These are phyloP conservation scores for Dendronephthya gigantea DNA, from an alignment of 64 coral and sea anemone species.

Conservation along the genomic window DNA sequence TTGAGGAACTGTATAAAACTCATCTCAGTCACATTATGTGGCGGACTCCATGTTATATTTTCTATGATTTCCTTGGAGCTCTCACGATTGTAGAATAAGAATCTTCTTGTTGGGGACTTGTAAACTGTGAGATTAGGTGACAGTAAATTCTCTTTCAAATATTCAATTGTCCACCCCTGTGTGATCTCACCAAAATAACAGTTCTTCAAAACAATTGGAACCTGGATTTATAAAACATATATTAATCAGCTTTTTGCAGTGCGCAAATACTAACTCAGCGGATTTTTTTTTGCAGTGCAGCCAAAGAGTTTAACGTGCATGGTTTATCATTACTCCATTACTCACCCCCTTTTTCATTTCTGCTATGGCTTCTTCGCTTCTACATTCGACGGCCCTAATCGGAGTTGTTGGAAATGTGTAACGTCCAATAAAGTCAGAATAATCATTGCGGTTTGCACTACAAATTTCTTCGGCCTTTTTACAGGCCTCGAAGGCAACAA, in stretches of 20 bases:
- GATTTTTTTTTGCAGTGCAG: too few species aligned
- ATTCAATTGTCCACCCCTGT: not conserved
- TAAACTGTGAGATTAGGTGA: conserved; percentile 11
- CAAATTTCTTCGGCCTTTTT: not conserved
- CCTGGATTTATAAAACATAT: not conserved
- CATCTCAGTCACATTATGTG: not conserved
- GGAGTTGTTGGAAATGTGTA: conserved; percentile 12
- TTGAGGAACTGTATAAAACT: not conserved
- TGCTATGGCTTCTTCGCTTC: not conserved
- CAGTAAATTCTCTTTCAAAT: not conserved
- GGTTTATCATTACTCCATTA: too few species aligned
- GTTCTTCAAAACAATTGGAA: conserved; percentile 1
- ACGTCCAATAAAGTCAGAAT: conserved; percentile 4
- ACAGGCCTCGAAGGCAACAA: not conserved
- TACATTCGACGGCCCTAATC: not conserved
- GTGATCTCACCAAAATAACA: conserved; percentile 7
- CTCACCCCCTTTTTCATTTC: conserved; percentile 1
- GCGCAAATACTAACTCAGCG: too few species aligned
- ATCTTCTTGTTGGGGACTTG: not conserved
- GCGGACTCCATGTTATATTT: not conserved
- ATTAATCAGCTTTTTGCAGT: too few species aligned
- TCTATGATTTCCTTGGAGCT: not conserved
- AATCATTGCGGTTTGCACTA: not conserved
- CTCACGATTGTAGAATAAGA: not conserved
- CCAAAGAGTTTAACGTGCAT: too few species aligned